A percentile compares a stretch with the other conserved stretches of the same genome.
Evolutionary conservation across 2,113 vertebrate genomes (phyloP).

Genomic region (Macaca nemestrina): DNA sequence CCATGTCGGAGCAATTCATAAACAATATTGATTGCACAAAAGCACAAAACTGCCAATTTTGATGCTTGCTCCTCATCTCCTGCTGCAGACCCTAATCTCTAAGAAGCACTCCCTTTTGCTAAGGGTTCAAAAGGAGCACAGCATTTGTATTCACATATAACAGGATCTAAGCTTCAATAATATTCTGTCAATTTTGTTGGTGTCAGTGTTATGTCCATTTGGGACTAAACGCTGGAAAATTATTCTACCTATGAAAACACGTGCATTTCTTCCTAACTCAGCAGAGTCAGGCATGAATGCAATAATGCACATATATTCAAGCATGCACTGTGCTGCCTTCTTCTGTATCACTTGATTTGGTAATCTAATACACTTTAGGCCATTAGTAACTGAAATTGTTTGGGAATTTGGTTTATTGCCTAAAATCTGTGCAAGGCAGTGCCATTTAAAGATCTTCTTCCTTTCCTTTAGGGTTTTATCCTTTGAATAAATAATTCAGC

Average conservation of each 20-base stretch:
- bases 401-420: slow-evolving; percentile 76
- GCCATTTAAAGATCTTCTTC: slow-evolving; percentile 72
- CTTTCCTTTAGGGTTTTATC: slow-evolving; percentile 72
- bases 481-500: slow-evolving; percentile 80
- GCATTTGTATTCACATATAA: slow-evolving; percentile 77
- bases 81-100: slow-evolving; percentile 75
- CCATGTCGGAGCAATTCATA: slow-evolving; percentile 76
- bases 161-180: slow-evolving; percentile 75
- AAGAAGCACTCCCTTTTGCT: slow-evolving; percentile 62
- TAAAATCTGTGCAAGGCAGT: slow-evolving; percentile 72
- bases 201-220: slow-evolving; percentile 79
- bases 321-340: slow-evolving; percentile 66
- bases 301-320: slow-evolving; percentile 62
- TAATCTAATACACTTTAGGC: slow-evolving; percentile 72
- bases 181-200: slow-evolving; percentile 74
- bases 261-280: slow-evolving; percentile 65
- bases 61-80: slow-evolving; percentile 69
- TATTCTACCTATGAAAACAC: slow-evolving; percentile 72
- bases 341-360: slow-evolving; percentile 78
- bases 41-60: slow-evolving; percentile 80
- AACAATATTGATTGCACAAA: slow-evolving; percentile 82
- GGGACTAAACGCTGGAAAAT: slow-evolving; percentile 81
- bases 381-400: slow-evolving; percentile 81
- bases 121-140: slow-evolving; percentile 56
- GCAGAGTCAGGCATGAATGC: slow-evolving; percentile 67